These are phyloP conservation scores for Elanus axillaris DNA, from an alignment of 2,113 vertebrate genomes.

Conservation along the genomic window DNA sequence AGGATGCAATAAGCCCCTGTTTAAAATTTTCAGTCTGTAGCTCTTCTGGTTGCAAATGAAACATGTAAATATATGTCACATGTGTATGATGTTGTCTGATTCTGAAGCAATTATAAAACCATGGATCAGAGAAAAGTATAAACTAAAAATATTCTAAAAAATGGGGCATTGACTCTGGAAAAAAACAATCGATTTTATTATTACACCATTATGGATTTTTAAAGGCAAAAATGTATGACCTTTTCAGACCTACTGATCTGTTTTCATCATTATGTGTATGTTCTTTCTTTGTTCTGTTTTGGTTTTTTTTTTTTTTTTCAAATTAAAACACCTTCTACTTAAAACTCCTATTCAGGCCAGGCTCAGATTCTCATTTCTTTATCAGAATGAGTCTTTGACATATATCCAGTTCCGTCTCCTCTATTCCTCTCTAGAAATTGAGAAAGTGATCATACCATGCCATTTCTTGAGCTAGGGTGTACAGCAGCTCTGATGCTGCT, in stretches of 20 bases:
- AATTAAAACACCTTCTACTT: background rate
- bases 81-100: background rate
- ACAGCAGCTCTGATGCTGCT: background rate
- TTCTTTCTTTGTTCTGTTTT: background rate
- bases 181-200: background rate
- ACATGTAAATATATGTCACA: accelerated
- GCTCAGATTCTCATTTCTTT: background rate
- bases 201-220: background rate
- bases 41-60: background rate
- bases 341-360: background rate
- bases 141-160: background rate
- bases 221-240: background rate
- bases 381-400: background rate
- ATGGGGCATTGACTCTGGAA: background rate
- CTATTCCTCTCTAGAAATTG: background rate
- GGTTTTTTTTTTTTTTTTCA: background rate
- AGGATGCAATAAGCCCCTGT: background rate
- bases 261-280: background rate
- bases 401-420: background rate
- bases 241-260: background rate
- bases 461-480: background rate
- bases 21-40: background rate
- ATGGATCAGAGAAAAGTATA: background rate
- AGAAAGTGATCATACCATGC: background rate
- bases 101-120: background rate